Base-by-base conservation (phyloP, 2,888 invertebrate genomes). In the Heteromurus nitidus region DNA sequence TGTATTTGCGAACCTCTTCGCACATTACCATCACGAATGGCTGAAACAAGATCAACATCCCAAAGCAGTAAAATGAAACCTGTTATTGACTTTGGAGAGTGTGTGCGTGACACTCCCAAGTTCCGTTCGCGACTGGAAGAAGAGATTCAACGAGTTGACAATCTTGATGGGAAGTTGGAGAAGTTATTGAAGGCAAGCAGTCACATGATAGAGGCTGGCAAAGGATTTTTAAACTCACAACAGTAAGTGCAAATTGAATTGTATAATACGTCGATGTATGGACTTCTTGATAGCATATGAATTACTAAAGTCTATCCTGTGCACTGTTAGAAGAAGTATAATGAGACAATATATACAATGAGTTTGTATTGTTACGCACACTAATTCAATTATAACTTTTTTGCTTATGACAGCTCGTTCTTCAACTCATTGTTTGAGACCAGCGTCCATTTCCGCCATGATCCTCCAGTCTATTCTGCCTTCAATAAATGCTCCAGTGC, bases 391-490 rank as follows among this genome's bases (percentile, higher is more conserved):
- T n/a, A n/a, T n/a, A n/a, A 47, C n/a, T 47, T 64, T 47, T 11
- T 64, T 47, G 28, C 82, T 86, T 82, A 87, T 91, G 91, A 65
- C 89, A 95, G 95, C 88, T 92, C 93, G 87, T 95, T 96, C 90
- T 92, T 95, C 83, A 95, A 95, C 90, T 95, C 96, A 85, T 90
- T 98, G 84, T 95, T 96, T 94, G 97, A 98, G 87, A 91, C 98
- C 88, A 95, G 95, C 87, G 92, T 93, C 64, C 95, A 95, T 90
- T 98, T 97, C 89, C 92, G 93, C 36, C 94, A 95, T 88, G 96
- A 97, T 89, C 92, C 94, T 22, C 91, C 93, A 84, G 94, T 96
- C 73, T 93, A 95, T 90, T 93, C 95, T 80, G 93, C 94, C 44
- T 90, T 97, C 67, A 93, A 93, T 87, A 94, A 94, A 89, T 91